Percentiles rank a stretch among this genome's conserved stretches.
phyloP scores from a whole-genome alignment of 1,140 invertebrate genomes.

The Penaeus chinensis region DNA sequence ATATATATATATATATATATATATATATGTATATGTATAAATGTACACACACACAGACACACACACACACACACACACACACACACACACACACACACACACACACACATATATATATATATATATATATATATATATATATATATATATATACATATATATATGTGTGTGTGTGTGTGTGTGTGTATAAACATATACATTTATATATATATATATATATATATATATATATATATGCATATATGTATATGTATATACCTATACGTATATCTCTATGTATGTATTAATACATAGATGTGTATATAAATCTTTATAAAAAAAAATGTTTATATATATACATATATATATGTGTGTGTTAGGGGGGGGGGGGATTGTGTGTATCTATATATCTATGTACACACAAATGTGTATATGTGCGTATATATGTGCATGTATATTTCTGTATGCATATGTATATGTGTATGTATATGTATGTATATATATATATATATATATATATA shows the following conservation, averaged over 20 bases:
- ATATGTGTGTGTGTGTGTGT: not conserved
- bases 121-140: not conserved
- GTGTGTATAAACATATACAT: constrained; percentile 3
- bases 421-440: not conserved
- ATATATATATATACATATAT: not conserved
- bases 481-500: constrained; percentile 37
- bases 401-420: not conserved
- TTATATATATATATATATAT: constrained; percentile 22
- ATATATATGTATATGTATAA: constrained; percentile 14
- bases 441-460: not conserved
- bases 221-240: not conserved
- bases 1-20: constrained; percentile 19
- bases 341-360: not conserved
- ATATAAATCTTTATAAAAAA: too few relatives aligned
- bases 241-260: not conserved
- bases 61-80: constrained; percentile 17
- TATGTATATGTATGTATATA: constrained; percentile 3
- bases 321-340: constrained; percentile 10
- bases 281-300: not conserved
- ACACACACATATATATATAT: constrained; percentile 23
- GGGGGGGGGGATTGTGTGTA: not conserved
- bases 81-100: constrained; percentile 24
- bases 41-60: constrained; percentile 25
- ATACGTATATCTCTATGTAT: not conserved
- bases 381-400: constrained; percentile 7